phyloP scores from a whole-genome alignment of 2,888 invertebrate genomes.

The Cryptops parisi region DNA sequence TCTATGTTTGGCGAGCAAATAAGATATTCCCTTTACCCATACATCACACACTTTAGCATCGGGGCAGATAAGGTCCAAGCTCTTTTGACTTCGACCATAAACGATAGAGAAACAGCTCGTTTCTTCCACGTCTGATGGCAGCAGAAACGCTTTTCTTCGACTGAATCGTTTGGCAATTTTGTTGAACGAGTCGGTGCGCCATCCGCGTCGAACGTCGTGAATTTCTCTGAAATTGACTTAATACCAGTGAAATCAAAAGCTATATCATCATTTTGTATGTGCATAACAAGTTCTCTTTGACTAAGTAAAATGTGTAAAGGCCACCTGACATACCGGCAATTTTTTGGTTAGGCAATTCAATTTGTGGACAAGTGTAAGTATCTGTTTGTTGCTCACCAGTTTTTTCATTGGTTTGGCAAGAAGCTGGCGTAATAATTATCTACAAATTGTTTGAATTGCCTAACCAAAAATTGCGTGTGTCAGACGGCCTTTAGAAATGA shows the following conservation, averaged over 20 bases:
- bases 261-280: too few relatives aligned
- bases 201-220: slow-evolving; percentile 32
- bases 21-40: slow-evolving; percentile 28
- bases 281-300: too few relatives aligned
- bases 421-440: too few relatives aligned
- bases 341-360: too few relatives aligned
- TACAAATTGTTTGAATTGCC: too few relatives aligned
- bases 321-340: too few relatives aligned
- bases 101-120: slow-evolving; percentile 27
- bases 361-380: too few relatives aligned
- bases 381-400: too few relatives aligned
- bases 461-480: too few relatives aligned
- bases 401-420: too few relatives aligned
- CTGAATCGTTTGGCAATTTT: slow-evolving; percentile 27
- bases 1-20: slow-evolving; percentile 26
- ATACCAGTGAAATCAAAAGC: background rate
- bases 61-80: slow-evolving; percentile 31
- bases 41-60: slow-evolving; percentile 24
- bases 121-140: slow-evolving; percentile 13
- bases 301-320: too few relatives aligned
- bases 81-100: slow-evolving; percentile 25
- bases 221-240: slow-evolving; percentile 24
- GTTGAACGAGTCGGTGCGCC: slow-evolving; percentile 35
- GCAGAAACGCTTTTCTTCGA: slow-evolving; percentile 5
- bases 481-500: too few relatives aligned